Evolutionary conservation across 1,140 invertebrate species (phyloP).

Genomic region (Drosophila bocki): DNA sequence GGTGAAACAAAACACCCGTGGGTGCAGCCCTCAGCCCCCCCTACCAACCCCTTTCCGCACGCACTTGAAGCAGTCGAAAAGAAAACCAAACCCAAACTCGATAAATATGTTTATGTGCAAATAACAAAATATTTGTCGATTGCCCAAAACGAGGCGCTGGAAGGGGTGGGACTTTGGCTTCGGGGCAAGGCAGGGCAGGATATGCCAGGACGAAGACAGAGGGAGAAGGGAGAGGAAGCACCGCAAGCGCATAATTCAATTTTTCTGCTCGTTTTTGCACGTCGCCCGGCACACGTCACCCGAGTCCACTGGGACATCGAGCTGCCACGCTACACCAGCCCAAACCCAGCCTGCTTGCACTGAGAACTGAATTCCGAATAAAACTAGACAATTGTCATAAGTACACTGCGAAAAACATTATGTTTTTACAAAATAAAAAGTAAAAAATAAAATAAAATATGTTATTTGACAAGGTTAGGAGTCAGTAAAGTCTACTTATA

Average conservation of each 20-base stretch:
- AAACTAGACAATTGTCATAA: background rate
- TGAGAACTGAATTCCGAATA: background rate
- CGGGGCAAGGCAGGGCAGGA: slow-evolving; percentile 18
- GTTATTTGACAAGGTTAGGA: too few species aligned
- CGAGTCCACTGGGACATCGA: slow-evolving; percentile 70
- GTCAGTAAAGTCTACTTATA: too few species aligned
- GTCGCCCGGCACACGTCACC: slow-evolving; percentile 70
- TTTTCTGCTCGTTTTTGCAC: slow-evolving; percentile 84
- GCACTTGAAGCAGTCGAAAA: slow-evolving; percentile 32
- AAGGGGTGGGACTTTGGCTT: slow-evolving; percentile 13
- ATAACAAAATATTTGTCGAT: slow-evolving; percentile 84
- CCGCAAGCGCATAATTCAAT: slow-evolving; percentile 85
- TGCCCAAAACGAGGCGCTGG: slow-evolving; percentile 51
- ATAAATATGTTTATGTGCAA: slow-evolving; percentile 84
- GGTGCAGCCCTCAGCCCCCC: slow-evolving; percentile 43
- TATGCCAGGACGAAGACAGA: slow-evolving; percentile 27
- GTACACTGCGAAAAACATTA: slow-evolving; percentile 3
- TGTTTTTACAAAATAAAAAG: background rate
- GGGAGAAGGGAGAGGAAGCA: slow-evolving; percentile 52
- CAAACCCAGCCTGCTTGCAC: slow-evolving; percentile 11
- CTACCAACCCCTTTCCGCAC: background rate
- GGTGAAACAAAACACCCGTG: slow-evolving; percentile 83
- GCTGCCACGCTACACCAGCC: slow-evolving; percentile 22
- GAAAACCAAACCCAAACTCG: slow-evolving; percentile 66
- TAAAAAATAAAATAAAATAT: too few species aligned